These are phyloP conservation scores for Mylabris phalerata DNA, from an alignment of 1,140 invertebrate species.

Conservation along the genomic window DNA sequence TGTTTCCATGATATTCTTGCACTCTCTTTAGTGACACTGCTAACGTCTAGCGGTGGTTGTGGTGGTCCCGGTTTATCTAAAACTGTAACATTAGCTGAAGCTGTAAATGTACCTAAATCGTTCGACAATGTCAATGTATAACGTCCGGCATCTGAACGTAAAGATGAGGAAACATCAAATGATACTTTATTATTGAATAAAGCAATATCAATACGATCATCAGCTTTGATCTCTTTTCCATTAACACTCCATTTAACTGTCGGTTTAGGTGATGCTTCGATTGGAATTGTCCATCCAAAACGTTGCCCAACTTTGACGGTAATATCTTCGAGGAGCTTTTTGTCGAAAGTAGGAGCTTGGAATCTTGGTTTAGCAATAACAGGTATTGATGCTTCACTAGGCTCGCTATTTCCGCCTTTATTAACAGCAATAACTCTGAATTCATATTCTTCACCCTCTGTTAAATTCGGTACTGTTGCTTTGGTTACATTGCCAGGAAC, in stretches of 20 bases:
- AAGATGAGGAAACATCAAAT: slow-evolving; percentile 81
- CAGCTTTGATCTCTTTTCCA: slow-evolving; percentile 60
- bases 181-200: slow-evolving; percentile 68
- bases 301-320: slow-evolving; percentile 85
- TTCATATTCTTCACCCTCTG: slow-evolving; percentile 92
- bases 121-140: slow-evolving; percentile 83
- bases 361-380: slow-evolving; percentile 80
- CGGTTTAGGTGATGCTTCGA: slow-evolving; percentile 76
- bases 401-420: slow-evolving; percentile 89
- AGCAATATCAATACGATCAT: slow-evolving; percentile 63
- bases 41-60: slow-evolving; percentile 78
- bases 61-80: slow-evolving; percentile 82
- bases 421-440: slow-evolving; percentile 96
- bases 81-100: slow-evolving; percentile 80
- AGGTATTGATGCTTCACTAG: slow-evolving; percentile 81
- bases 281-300: slow-evolving; percentile 81
- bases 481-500: slow-evolving; percentile 68
- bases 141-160: slow-evolving; percentile 72
- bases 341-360: slow-evolving; percentile 80
- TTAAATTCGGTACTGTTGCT: slow-evolving; percentile 75
- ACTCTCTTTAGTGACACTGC: slow-evolving; percentile 83
- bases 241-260: slow-evolving; percentile 87
- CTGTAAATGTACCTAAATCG: slow-evolving; percentile 71
- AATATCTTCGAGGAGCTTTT: slow-evolving; percentile 73
- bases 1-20: slow-evolving; percentile 77